Base-by-base conservation (phyloP, 2,797 vertebrate species). In the Coracias cyanogaster region DNA sequence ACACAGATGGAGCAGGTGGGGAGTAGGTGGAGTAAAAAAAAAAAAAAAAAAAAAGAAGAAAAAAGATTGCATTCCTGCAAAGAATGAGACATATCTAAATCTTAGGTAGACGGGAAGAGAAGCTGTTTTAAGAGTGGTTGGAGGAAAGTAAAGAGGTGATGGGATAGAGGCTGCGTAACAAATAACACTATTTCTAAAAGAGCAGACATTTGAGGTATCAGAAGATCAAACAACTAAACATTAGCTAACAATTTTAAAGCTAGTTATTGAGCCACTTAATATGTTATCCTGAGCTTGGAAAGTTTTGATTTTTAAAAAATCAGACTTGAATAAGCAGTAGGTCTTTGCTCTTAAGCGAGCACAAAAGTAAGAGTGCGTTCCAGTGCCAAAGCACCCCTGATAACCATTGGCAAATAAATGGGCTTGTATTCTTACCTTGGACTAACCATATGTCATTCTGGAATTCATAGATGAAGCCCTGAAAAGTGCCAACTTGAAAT, bases 1-100 rank as follows among this genome's bases (percentile, higher is more conserved):
- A 94, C 87, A 90, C 94, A 95, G 96, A 96, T 89, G 82, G 96
- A 97, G 48, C 96, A 96, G 91, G 94, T 96, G 95, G 96, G 80
- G 90, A 96, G 96, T 96, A 95, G 95, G 96, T 94, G 96, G 95
- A 94, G 58, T 37, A 37, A 37, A 37, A 37, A 37, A 37, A 37
- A 37, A 37, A 37, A 37, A 37, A 37, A 37, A 37, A 37, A 37
- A 37, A 37, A 37, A 37, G 37, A 37, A 37, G 37, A 37, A 37
- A 37, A 37, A 37, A 37, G 37, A 37, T 37, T 37, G 37, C 37
- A 37, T 37, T 37, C 37, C 37, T 37, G 37, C 37, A 37, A 37
- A 37, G 37, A 37, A 37, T 37, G 37, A 37, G 37, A 37, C 37
- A 37, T 46, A 85, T 35, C 82, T 65, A 85, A 71, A 74, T 51